Conservation (phyloP, 1,140 invertebrate genomes). For the Diorhabda elongata region DNA sequence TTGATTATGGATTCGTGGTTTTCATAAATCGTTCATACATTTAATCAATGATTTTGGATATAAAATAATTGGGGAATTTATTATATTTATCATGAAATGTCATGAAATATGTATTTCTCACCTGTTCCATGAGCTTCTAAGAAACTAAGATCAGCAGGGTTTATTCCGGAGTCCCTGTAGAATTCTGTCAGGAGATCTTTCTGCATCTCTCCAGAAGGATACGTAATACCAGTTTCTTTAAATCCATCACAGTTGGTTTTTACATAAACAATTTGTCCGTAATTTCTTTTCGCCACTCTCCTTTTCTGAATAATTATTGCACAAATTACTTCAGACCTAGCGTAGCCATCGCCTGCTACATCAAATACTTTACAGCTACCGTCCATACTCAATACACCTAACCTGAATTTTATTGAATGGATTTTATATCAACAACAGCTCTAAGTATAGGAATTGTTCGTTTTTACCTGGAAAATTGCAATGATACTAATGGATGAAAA, state of each 20-base stretch:
- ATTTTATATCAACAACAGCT: no score
- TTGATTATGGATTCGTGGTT: no score
- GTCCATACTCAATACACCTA: constrained; percentile 80
- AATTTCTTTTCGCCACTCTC: constrained; percentile 71
- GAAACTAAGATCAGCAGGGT: constrained; percentile 68
- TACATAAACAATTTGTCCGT: constrained; percentile 52
- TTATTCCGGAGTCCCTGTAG: constrained; percentile 77
- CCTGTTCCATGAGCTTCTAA: constrained; percentile 91
- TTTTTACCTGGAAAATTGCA: constrained; percentile 70
- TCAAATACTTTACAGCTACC: constrained; percentile 90
- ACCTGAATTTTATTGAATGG: constrained; percentile 44
- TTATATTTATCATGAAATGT: constrained; percentile 44
- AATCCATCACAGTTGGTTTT: constrained; percentile 81
- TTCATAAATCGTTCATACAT: no score
- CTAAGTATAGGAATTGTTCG: not conserved
- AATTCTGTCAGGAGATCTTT: constrained; percentile 74
- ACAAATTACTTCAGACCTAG: constrained; percentile 69
- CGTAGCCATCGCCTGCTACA: constrained; percentile 70
- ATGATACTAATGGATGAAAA: constrained; percentile 79
- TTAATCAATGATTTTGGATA: no score
- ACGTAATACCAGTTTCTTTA: constrained; percentile 77
- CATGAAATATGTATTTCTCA: constrained; percentile 42
- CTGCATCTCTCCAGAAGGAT: constrained; percentile 82
- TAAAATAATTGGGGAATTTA: constrained; percentile 26
- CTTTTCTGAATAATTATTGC: constrained; percentile 78